Percentiles rank a stretch among this genome's conserved stretches.
These are phyloP conservation scores for Dolomedes plantarius DNA, from an alignment of 2,888 invertebrate species.

Conservation along the genomic window DNA sequence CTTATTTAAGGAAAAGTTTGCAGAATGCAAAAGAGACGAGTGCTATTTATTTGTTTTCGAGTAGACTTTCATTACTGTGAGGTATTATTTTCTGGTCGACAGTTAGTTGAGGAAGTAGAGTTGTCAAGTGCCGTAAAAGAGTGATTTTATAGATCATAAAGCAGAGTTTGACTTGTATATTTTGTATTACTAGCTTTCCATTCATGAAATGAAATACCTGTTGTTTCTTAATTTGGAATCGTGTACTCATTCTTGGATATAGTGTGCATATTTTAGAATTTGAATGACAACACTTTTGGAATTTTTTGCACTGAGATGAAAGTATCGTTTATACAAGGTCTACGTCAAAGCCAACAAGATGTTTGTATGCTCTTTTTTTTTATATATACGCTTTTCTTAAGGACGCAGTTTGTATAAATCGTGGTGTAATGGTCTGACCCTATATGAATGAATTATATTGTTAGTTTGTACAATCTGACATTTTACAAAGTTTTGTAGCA, in stretches of 20 bases:
- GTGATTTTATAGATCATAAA: conserved; percentile 32
- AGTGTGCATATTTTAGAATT: conserved; percentile 52
- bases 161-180: conserved; percentile 51
- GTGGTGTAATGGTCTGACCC: not conserved
- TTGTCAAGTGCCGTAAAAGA: conserved; percentile 19
- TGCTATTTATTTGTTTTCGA: not conserved
- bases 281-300: conserved; percentile 34
- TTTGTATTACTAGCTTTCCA: conserved; percentile 46
- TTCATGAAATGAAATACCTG: not conserved
- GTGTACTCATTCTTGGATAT: conserved; percentile 3
- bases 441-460: not conserved
- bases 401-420: conserved; percentile 23
- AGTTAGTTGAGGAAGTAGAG: not conserved
- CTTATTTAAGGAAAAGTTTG: too few relatives aligned
- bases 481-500: not conserved
- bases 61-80: not conserved
- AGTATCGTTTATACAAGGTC: conserved; percentile 44
- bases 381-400: conserved; percentile 43
- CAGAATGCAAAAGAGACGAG: not conserved
- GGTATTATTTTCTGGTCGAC: not conserved
- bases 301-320: conserved; percentile 37
- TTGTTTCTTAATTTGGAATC: conserved; percentile 19
- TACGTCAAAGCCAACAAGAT: conserved; percentile 23
- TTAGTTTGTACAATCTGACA: conserved; percentile 2
- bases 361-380: conserved; percentile 59